Conservation (phyloP, 2,888 invertebrate species). For the Megalurothrips usitatus region DNA sequence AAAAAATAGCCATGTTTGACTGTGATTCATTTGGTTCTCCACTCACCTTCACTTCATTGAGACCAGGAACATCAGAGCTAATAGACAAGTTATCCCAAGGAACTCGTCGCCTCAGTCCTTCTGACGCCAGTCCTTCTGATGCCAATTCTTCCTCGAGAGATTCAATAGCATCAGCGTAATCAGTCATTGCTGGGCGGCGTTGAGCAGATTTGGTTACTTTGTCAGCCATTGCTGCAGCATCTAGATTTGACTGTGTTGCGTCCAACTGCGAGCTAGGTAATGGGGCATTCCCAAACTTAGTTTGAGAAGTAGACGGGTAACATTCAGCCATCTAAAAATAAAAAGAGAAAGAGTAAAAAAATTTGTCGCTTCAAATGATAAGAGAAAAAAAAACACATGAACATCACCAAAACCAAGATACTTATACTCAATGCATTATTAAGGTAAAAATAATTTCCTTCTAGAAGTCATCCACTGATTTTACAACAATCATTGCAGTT, state of each 20-base stretch:
- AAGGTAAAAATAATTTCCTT: too few relatives aligned
- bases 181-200: constrained; percentile 36
- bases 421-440: too few relatives aligned
- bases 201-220: background rate
- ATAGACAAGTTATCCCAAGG: constrained; percentile 45
- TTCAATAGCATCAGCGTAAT: constrained; percentile 41
- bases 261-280: background rate
- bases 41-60: constrained; percentile 43
- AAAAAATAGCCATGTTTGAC: background rate
- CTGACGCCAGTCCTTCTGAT: constrained; percentile 42
- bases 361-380: background rate
- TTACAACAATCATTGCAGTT: too few relatives aligned
- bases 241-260: background rate
- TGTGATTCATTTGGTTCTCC: background rate
- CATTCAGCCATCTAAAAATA: constrained; percentile 7
- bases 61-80: constrained; percentile 44
- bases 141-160: constrained; percentile 41
- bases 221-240: background rate
- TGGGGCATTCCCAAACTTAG: background rate
- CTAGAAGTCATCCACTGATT: too few relatives aligned
- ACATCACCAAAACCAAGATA: too few relatives aligned
- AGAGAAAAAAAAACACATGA: too few relatives aligned
- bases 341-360: background rate
- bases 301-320: background rate
- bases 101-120: constrained; percentile 39